Percentiles rank a stretch among this genome's conserved stretches.
Conservation (phyloP, 1,140 invertebrate genomes). For the Rhagoletis zephyria region DNA sequence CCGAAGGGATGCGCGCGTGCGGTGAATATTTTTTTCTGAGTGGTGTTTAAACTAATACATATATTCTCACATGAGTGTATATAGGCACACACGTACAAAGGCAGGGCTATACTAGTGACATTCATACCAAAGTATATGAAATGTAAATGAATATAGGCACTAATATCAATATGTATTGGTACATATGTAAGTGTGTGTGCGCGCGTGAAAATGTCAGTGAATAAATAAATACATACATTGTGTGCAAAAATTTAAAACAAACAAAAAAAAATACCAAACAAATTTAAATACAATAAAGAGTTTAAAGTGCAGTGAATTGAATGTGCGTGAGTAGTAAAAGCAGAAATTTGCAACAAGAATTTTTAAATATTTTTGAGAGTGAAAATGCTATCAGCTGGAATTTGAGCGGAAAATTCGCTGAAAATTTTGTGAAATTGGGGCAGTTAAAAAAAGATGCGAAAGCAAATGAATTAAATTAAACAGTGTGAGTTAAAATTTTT, state of each 20-base stretch:
- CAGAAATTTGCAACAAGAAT: conserved; percentile 19
- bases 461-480: background rate
- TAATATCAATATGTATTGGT: background rate
- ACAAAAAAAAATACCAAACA: background rate
- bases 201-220: background rate
- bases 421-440: background rate
- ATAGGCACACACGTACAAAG: background rate
- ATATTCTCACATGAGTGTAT: background rate
- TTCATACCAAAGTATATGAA: background rate
- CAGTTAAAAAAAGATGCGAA: background rate
- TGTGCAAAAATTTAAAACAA: background rate
- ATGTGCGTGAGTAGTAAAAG: background rate
- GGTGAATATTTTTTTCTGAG: conserved; percentile 64
- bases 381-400: background rate
- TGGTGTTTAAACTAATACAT: conserved; percentile 10
- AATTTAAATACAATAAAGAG: background rate
- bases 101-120: background rate
- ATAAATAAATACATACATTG: conserved; percentile 28
- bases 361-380: background rate
- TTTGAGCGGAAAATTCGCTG: conserved; percentile 8
- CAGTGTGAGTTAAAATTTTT: no score
- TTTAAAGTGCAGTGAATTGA: conserved; percentile 25
- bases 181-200: background rate
- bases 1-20: conserved; percentile 39
- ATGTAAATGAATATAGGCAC: background rate